Evolutionary conservation across 1,140 invertebrate species (phyloP).

Genomic region (Hylyphantes graminicola): DNA sequence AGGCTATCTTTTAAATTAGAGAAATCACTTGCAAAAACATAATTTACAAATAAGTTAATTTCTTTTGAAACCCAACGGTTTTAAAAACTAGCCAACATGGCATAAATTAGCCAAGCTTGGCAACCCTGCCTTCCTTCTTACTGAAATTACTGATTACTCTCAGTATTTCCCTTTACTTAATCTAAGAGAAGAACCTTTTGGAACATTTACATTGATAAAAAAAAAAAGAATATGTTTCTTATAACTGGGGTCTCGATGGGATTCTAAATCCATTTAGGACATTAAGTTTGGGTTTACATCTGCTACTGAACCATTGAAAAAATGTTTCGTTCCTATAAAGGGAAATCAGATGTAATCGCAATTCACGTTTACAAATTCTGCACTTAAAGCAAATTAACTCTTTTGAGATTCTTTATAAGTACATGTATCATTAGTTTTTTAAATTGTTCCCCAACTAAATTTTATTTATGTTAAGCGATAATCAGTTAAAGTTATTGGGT

Average conservation of each 20-base stretch:
- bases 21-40: too few relatives aligned
- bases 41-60: too few relatives aligned
- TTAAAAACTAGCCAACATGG: too few relatives aligned
- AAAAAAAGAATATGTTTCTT: neutral
- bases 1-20: too few relatives aligned
- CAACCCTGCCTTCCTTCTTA: constrained; percentile 1
- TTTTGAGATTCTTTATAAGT: neutral
- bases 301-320: constrained; percentile 22
- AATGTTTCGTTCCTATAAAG: neutral
- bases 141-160: constrained; percentile 35
- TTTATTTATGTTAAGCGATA: too few relatives aligned
- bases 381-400: constrained; percentile 36
- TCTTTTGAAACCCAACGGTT: too few relatives aligned
- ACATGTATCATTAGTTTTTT: too few relatives aligned
- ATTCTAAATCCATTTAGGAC: constrained; percentile 35
- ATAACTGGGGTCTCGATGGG: constrained; percentile 24
- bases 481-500: too few relatives aligned
- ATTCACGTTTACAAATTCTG: constrained; percentile 15
- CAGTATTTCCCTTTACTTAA: constrained; percentile 16
- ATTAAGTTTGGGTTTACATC: constrained; percentile 40
- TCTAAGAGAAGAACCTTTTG: constrained; percentile 29
- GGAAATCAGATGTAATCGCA: neutral
- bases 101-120: too few relatives aligned
- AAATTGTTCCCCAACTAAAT: too few relatives aligned
- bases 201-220: constrained; percentile 26